Evolutionary conservation across 2,113 vertebrate species (phyloP), one percentile per base, ranked within the genome.

Genomic region (Thymallus thymallus): DNA sequence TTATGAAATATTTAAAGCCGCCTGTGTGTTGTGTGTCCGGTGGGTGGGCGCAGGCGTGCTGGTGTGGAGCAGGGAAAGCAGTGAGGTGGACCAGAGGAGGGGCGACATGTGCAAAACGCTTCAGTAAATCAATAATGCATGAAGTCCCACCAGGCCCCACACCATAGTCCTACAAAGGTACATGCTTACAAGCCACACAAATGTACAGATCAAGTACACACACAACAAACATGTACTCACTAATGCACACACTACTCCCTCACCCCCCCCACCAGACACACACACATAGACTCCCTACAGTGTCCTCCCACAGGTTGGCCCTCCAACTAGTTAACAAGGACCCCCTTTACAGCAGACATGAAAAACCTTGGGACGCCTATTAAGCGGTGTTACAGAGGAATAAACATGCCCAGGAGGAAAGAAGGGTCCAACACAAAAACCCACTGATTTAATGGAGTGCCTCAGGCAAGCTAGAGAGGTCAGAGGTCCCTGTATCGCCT

Each of bases 1-100:
- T 69, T 76, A 68, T 91, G 84, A 91, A 91, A 89, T 91, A 91
- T 91, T 91, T 86, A 91, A 79, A 79, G 62, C 29, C 62, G 18
- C 3, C 20, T n/a, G 65, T 32, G 65, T 29, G 79, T 29, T n/a
- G n/a, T n/a, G 26, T 41, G 9, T 1, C 35, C 2, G 35, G 35
- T 9, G 35, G 35, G 35, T 41, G 35, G 35, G 35, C 9, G 68
- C 4, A 82, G 69, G 74, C 35, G 5, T 18, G 48, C 16, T 51
- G 48, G 48, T 16, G 48, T 51, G 48, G 48, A 51, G 48, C 48
- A 51, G 48, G 35, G 35, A 51, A 18, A 51, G 48, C 18, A 51
- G 12, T 51, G 13, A 51, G 48, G 48, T 5, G 4, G 14, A 14
- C 48, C 16, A 51, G 48, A 51, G 77, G 29, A 80, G 74, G 79